A percentile compares a stretch with the other conserved stretches of the same genome.
phyloP scores from a whole-genome alignment of 2,113 vertebrate species.

The Prunella fulvescens region DNA sequence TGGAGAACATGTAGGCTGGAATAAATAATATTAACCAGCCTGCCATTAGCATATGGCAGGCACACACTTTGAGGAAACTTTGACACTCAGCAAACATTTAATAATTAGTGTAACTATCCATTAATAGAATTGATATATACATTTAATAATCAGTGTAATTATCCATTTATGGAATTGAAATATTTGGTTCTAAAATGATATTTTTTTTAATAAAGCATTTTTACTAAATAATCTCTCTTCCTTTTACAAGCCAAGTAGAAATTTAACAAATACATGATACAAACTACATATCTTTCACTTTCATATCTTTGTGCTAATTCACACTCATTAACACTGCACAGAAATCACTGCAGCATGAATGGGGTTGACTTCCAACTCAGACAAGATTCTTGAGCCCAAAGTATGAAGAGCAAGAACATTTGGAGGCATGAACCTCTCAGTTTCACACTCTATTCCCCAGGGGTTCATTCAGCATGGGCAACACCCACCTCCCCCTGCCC shows the following conservation, averaged over 20 bases:
- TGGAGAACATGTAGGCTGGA: neutral
- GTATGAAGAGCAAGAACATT: neutral
- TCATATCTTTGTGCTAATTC: neutral
- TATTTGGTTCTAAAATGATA: neutral
- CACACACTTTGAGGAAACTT: neutral
- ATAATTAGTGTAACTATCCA: neutral
- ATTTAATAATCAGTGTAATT: neutral
- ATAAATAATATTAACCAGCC: slow-evolving; percentile 26
- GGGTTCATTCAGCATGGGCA: fast-evolving
- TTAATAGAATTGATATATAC: neutral
- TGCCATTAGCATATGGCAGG: slow-evolving; percentile 36
- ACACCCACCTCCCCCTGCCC: neutral
- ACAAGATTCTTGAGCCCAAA: neutral
- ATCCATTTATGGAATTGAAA: neutral
- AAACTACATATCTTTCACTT: neutral
- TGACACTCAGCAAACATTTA: neutral
- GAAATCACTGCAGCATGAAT: neutral
- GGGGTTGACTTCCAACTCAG: neutral
- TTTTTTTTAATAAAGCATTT: neutral
- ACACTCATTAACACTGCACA: neutral
- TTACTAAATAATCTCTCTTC: neutral
- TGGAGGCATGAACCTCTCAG: neutral
- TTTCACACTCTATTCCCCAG: neutral
- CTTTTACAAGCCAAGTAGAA: neutral
- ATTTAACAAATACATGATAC: neutral